A percentile compares a stretch with the other conserved stretches of the same genome.
Conservation (phyloP, 2,113 vertebrate species). For the Orthonyx spaldingii region DNA sequence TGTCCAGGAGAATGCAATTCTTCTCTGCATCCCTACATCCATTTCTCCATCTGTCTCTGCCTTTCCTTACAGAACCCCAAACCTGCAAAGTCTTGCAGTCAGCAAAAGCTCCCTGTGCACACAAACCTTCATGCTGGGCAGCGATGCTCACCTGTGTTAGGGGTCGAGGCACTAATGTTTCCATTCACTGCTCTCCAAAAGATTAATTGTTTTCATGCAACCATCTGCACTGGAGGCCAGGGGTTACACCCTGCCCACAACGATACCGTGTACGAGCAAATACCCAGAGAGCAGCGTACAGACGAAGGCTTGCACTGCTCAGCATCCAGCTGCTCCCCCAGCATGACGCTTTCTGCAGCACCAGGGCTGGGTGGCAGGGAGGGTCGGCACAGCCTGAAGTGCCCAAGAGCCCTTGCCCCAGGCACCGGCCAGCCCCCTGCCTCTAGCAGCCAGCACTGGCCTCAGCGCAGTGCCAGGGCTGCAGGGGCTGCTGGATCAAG, state of each 20-base stretch:
- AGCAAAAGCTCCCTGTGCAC: neutral
- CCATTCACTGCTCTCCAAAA: neutral
- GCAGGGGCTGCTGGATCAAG: neutral
- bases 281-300: neutral
- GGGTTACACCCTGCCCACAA: neutral
- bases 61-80: neutral
- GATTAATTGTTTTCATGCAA: slow-evolving; percentile 6
- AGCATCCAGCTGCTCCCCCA: neutral
- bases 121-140: neutral
- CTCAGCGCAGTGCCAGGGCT: neutral
- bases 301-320: neutral
- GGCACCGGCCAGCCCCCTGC: neutral
- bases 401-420: neutral
- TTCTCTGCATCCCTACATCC: neutral
- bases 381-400: neutral
- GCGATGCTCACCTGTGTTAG: neutral
- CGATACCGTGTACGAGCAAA: accelerated
- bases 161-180: neutral
- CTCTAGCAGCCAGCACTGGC: neutral
- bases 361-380: accelerated
- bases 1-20: neutral
- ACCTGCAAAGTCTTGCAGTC: neutral
- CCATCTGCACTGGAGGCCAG: neutral
- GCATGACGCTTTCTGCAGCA: neutral
- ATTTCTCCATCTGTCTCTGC: neutral